Evolutionary conservation across 2,797 vertebrate genomes (phyloP).

Genomic region (Notamacropus eugenii): DNA sequence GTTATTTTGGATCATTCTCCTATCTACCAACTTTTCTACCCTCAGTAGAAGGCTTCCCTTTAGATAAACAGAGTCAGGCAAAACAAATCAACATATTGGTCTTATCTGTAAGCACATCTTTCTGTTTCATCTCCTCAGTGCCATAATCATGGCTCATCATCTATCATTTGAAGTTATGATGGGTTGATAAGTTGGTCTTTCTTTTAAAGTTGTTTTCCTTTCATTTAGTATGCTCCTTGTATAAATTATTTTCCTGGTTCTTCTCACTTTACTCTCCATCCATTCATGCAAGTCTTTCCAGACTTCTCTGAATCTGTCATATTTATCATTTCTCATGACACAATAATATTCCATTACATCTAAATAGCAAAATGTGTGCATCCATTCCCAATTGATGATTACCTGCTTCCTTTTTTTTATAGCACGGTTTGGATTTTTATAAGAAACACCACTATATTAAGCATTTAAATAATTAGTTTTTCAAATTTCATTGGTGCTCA

Average conservation of each 20-base stretch:
- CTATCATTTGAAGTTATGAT: neutral
- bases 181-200: neutral
- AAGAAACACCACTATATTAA: neutral
- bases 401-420: neutral
- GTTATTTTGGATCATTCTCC: neutral
- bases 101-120: neutral
- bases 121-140: neutral
- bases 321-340: neutral
- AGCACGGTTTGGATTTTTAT: neutral
- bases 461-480: neutral
- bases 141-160: neutral
- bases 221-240: neutral
- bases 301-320: neutral
- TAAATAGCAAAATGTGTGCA: neutral
- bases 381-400: neutral
- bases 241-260: neutral
- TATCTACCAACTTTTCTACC: neutral
- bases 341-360: neutral
- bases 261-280: neutral
- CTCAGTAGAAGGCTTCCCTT: neutral
- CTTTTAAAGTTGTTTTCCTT: neutral
- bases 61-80: neutral
- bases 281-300: neutral
- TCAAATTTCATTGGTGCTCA: neutral
- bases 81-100: neutral